These are phyloP conservation scores for Sminthopsis crassicaudata DNA, from an alignment of 2,113 vertebrate genomes.

Conservation along the genomic window DNA sequence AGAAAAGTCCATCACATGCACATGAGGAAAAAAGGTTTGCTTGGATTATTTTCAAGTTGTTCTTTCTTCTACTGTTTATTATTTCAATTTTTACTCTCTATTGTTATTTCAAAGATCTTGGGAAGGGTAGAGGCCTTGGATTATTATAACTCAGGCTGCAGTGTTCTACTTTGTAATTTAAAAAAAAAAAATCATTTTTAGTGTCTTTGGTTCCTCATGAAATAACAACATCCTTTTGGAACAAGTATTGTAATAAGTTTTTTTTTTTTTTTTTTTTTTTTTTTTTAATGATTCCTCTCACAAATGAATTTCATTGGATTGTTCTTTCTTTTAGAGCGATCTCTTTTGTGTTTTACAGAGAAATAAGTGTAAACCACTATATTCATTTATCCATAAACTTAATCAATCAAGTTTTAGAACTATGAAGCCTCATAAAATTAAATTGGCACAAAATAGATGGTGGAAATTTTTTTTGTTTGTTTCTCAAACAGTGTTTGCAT, in stretches of 20 bases:
- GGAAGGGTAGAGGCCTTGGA: background rate
- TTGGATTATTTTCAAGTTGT: background rate
- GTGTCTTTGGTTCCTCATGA: background rate
- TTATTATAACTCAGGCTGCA: background rate
- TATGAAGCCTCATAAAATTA: slow-evolving; percentile 43
- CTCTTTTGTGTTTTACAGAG: background rate
- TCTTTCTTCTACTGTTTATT: background rate
- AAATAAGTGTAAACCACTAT: background rate
- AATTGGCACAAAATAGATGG: background rate
- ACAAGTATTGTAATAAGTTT: background rate
- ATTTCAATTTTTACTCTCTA: background rate
- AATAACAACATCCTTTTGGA: background rate
- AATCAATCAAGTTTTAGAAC: slow-evolving; percentile 13
- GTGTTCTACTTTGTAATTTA: background rate
- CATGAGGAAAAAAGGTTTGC: slow-evolving; percentile 97
- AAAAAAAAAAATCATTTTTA: background rate
- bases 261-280: slow-evolving; percentile 31
- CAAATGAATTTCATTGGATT: background rate
- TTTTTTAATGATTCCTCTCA: background rate
- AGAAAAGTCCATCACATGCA: slow-evolving; percentile 99
- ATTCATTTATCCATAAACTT: background rate
- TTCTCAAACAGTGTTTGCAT: slow-evolving; percentile 52
- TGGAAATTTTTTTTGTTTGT: slow-evolving; percentile 33
- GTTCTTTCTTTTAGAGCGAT: background rate
- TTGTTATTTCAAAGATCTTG: background rate